A percentile compares a stretch with the other conserved stretches of the same genome.
These are phyloP conservation scores for Mesocentrotus franciscanus DNA, from an alignment of 53 echinoderm and acorn worm species.

Conservation along the genomic window DNA sequence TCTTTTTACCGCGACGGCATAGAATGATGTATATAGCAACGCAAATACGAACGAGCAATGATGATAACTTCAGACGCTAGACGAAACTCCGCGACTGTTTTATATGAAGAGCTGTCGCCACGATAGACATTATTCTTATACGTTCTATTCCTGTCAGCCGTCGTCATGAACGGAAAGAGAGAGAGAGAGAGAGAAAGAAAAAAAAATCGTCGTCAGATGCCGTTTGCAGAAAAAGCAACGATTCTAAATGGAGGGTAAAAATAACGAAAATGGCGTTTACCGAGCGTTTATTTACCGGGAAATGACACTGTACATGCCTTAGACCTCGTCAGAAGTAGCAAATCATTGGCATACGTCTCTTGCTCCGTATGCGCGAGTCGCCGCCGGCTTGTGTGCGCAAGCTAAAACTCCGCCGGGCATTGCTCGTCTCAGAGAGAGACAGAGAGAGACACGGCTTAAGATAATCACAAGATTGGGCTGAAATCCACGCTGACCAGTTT, in stretches of 20 bases:
- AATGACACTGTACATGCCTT: constrained; percentile 53
- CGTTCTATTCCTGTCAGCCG: constrained; percentile 18
- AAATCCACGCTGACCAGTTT: constrained; percentile 62
- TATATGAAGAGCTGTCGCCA: constrained; percentile 41
- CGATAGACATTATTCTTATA: constrained; percentile 32
- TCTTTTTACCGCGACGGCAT: not conserved
- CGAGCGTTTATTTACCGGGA: constrained; percentile 58
- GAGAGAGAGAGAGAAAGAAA: not conserved
- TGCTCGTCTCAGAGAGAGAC: not conserved
- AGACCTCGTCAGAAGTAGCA: constrained; percentile 21
- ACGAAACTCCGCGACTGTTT: constrained; percentile 24
- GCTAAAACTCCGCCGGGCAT: constrained; percentile 38
- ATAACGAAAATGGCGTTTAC: constrained; percentile 42
- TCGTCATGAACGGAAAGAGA: not conserved
- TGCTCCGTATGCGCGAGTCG: constrained; percentile 29
- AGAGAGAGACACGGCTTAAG: not conserved
- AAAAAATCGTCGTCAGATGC: constrained; percentile 19
- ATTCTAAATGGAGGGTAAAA: constrained; percentile 39
- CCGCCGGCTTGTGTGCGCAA: constrained; percentile 55
- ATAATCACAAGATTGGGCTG: constrained; percentile 48
- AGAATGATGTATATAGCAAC: constrained; percentile 24
- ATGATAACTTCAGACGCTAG: constrained; percentile 11
- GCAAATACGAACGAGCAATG: constrained; percentile 45
- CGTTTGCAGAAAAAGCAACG: constrained; percentile 39
- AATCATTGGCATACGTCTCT: constrained; percentile 47